Evolutionary conservation across 2,888 invertebrate genomes (phyloP).

Genomic region (Cyrtodaria siliqua): DNA sequence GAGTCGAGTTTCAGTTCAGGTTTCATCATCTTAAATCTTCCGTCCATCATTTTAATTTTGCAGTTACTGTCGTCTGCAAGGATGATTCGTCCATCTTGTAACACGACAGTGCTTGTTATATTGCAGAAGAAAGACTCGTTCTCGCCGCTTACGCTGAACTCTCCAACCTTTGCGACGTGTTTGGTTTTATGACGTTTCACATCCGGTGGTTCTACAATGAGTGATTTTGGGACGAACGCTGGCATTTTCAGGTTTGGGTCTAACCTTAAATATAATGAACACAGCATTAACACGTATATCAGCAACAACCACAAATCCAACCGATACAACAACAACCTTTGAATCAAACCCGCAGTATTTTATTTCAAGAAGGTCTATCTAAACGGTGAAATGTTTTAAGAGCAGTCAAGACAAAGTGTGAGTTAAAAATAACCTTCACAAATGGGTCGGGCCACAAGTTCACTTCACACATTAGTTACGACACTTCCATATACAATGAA

Average conservation of each 20-base stretch:
- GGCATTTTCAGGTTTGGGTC: slow-evolving; percentile 19
- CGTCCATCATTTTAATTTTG: slow-evolving; percentile 49
- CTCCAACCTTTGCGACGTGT: slow-evolving; percentile 44
- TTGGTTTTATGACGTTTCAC: slow-evolving; percentile 42
- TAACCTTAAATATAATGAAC: too few species aligned
- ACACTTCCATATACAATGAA: too few species aligned
- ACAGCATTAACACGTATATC: too few species aligned
- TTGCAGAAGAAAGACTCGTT: slow-evolving; percentile 56
- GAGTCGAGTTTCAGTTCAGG: slow-evolving; percentile 44
- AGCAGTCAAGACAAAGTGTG: too few species aligned
- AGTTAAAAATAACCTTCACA: too few species aligned
- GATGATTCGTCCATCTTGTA: slow-evolving; percentile 45
- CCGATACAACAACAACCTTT: too few species aligned
- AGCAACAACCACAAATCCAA: too few species aligned
- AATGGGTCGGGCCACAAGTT: too few species aligned
- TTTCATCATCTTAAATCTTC: slow-evolving; percentile 27
- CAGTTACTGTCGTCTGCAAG: slow-evolving; percentile 59
- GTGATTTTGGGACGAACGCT: slow-evolving; percentile 43
- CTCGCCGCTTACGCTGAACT: slow-evolving; percentile 34
- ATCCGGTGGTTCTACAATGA: slow-evolving; percentile 16
- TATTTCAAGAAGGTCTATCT: too few species aligned
- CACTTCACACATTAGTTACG: too few species aligned
- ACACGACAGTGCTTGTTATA: slow-evolving; percentile 50
- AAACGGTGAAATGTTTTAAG: too few species aligned
- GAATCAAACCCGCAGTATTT: too few species aligned